These are phyloP conservation scores for Grammomys surdaster DNA, from an alignment of 2,113 vertebrate genomes.

Conservation along the genomic window DNA sequence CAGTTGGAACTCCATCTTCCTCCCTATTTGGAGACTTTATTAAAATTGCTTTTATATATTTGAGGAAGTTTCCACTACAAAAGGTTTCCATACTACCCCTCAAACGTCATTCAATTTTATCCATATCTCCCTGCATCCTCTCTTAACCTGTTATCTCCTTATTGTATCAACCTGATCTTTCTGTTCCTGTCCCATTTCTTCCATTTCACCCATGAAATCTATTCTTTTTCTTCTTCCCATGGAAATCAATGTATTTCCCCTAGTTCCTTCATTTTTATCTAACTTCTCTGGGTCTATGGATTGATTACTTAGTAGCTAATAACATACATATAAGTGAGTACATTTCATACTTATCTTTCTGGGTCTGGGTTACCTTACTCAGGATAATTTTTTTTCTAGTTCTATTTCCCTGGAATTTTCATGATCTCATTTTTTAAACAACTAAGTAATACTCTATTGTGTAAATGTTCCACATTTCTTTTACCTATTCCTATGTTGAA, in stretches of 20 bases:
- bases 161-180: accelerated
- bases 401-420: neutral
- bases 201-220: neutral
- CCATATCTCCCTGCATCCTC: neutral
- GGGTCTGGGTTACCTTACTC: neutral
- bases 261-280: neutral
- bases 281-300: neutral
- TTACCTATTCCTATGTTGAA: neutral
- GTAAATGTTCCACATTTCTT: neutral
- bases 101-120: neutral
- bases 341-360: neutral
- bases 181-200: no score
- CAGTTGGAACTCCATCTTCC: neutral
- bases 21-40: neutral
- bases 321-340: neutral
- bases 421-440: neutral
- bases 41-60: neutral
- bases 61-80: neutral
- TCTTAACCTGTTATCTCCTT: no score
- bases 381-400: neutral
- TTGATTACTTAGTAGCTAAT: neutral
- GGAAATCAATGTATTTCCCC: neutral
- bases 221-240: neutral
- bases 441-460: neutral
- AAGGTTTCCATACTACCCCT: no score